Evolutionary conservation across 1,140 invertebrate species (phyloP).

Genomic region (Drosophila mojavensis): DNA sequence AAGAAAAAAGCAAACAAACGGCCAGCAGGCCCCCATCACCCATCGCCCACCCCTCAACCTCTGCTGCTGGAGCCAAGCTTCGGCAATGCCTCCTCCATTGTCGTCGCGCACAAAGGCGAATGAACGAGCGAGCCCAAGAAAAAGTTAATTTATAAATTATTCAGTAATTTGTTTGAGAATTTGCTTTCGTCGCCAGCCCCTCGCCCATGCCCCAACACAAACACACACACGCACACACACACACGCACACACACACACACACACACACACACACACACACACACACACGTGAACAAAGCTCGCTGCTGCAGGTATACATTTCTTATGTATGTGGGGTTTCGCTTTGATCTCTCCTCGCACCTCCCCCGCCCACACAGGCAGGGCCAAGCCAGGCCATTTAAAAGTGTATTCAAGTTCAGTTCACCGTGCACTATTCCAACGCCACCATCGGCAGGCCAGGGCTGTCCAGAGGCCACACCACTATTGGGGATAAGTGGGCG

Average conservation of each 20-base stretch:
- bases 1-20: slow-evolving; percentile 25
- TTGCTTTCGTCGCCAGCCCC: slow-evolving; percentile 54
- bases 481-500: slow-evolving; percentile 1
- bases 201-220: not conserved
- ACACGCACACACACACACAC: slow-evolving; percentile 19
- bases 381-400: slow-evolving; percentile 44
- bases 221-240: slow-evolving; percentile 15
- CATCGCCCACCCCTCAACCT: not conserved
- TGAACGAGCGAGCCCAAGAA: slow-evolving; percentile 48
- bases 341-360: slow-evolving; percentile 60
- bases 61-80: not conserved
- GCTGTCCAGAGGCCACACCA: not conserved
- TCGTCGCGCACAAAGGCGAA: slow-evolving; percentile 58
- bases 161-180: slow-evolving; percentile 81
- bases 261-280: slow-evolving; percentile 18
- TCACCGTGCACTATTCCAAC: slow-evolving; percentile 60
- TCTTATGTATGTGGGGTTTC: slow-evolving; percentile 61
- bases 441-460: slow-evolving; percentile 20
- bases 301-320: slow-evolving; percentile 56
- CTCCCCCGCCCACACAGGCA: not conserved
- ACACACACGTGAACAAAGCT: slow-evolving; percentile 32
- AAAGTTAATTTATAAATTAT: slow-evolving; percentile 82
- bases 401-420: slow-evolving; percentile 68
- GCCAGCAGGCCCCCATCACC: not conserved
- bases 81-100: slow-evolving; percentile 37